These are phyloP conservation scores for Crambe crambe DNA, from an alignment of 37 sponge, comb jelly and placozoan genomes.

Conservation along the genomic window DNA sequence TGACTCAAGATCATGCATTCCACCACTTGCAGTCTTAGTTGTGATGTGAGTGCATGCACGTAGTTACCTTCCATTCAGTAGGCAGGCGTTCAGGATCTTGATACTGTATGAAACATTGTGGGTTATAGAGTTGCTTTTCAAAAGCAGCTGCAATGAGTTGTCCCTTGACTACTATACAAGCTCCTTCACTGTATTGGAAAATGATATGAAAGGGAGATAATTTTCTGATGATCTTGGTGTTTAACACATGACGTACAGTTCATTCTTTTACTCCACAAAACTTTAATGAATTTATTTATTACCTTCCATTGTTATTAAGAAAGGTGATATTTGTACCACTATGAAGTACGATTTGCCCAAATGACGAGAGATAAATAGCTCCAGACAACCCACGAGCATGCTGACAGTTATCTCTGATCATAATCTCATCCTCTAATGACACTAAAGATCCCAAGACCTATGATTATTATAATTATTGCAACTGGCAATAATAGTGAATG, in stretches of 20 bases:
- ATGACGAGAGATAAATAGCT: slow-evolving; percentile 29
- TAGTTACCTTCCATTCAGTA: slow-evolving; percentile 16
- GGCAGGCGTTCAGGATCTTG: not conserved
- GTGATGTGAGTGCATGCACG: not conserved
- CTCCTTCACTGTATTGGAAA: slow-evolving; percentile 26
- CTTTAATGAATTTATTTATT: not conserved
- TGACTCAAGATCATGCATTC: not conserved
- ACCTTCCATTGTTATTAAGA: slow-evolving; percentile 50
- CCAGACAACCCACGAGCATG: slow-evolving; percentile 31
- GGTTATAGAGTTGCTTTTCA: slow-evolving; percentile 28
- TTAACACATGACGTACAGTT: too few relatives aligned
- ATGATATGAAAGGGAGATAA: not conserved
- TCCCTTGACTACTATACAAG: slow-evolving; percentile 20
- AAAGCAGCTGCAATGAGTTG: slow-evolving; percentile 15
- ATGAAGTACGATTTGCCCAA: slow-evolving; percentile 25
- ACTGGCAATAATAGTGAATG: not conserved
- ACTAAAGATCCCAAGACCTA: slow-evolving; percentile 13
- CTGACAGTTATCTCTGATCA: slow-evolving; percentile 4
- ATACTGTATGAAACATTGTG: slow-evolving; percentile 48
- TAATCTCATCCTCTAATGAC: not conserved
- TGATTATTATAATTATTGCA: not conserved
- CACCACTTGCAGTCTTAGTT: not conserved
- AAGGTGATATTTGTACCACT: slow-evolving; percentile 25
- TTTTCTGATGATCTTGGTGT: not conserved
- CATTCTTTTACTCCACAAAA: too few relatives aligned